A percentile compares a stretch with the other conserved stretches of the same genome.
These are phyloP conservation scores for Rhopalosiphum maidis DNA, from an alignment of 1,140 invertebrate genomes.

Conservation along the genomic window DNA sequence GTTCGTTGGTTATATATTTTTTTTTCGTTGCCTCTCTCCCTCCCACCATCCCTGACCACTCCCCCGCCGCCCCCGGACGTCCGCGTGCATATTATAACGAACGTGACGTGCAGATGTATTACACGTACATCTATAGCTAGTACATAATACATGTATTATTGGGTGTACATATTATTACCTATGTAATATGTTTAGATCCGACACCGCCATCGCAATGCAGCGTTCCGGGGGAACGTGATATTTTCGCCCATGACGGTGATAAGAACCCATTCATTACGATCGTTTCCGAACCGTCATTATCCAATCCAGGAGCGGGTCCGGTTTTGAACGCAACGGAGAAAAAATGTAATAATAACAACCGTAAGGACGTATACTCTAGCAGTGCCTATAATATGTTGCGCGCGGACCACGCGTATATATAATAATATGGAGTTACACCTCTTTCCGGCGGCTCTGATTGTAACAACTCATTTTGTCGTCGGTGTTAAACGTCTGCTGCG, in stretches of 20 bases:
- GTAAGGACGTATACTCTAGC: neutral
- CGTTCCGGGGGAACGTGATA: constrained; percentile 18
- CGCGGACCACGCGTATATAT: neutral
- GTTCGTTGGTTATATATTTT: constrained; percentile 33
- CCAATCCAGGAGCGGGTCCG: constrained; percentile 54
- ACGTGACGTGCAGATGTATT: constrained; percentile 23
- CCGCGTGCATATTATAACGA: constrained; percentile 11
- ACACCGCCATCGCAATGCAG: neutral
- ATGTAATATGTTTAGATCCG: constrained; percentile 26
- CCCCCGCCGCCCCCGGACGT: no score
- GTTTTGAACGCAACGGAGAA: neutral
- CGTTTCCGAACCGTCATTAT: constrained; percentile 51
- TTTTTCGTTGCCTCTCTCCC: neutral
- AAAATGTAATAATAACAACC: neutral
- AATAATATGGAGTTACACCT: constrained; percentile 33
- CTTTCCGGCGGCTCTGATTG: constrained; percentile 45
- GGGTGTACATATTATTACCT: neutral
- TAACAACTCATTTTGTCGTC: constrained; percentile 57
- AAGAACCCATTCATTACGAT: constrained; percentile 57
- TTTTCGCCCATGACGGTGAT: constrained; percentile 50
- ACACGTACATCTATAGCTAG: neutral
- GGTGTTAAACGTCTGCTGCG: constrained; percentile 13
- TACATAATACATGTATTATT: neutral
- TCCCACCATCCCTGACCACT: neutral
- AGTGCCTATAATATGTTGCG: neutral